Conservation (phyloP, 2,113 vertebrate species). For the Poicephalus gulielmi region DNA sequence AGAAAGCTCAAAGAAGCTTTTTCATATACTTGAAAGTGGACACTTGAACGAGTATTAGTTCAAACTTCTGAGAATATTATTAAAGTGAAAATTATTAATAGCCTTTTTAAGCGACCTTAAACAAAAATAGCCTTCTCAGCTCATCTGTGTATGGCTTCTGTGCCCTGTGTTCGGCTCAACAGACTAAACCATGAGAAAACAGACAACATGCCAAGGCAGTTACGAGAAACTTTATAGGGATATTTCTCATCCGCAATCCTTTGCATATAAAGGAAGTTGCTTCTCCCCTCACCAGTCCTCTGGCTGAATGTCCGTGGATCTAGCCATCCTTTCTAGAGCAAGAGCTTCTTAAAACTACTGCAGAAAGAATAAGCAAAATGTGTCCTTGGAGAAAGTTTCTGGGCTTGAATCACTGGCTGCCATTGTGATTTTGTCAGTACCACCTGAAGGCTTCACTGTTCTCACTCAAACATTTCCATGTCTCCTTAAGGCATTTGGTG, state of each 20-base stretch:
- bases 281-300: background rate
- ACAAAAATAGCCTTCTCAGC: background rate
- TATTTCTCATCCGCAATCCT: background rate
- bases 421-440: background rate
- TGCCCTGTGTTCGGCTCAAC: background rate
- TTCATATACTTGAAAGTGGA: background rate
- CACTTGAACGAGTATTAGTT: fast-evolving
- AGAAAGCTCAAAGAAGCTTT: background rate
- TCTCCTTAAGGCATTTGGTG: background rate
- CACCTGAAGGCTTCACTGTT: background rate
- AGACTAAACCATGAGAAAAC: background rate
- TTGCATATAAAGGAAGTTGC: background rate
- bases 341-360: background rate
- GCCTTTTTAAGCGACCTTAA: background rate
- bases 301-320: background rate
- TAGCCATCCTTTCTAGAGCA: background rate
- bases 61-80: background rate
- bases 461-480: background rate
- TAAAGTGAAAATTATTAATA: background rate
- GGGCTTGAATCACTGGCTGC: background rate
- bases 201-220: background rate
- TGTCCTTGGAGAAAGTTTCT: background rate
- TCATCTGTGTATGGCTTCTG: background rate
- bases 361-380: background rate
- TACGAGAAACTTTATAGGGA: background rate